Percentiles rank a stretch among this genome's conserved stretches.
Evolutionary conservation across 2,888 invertebrate genomes (phyloP).

Genomic region (Lingula anatina): DNA sequence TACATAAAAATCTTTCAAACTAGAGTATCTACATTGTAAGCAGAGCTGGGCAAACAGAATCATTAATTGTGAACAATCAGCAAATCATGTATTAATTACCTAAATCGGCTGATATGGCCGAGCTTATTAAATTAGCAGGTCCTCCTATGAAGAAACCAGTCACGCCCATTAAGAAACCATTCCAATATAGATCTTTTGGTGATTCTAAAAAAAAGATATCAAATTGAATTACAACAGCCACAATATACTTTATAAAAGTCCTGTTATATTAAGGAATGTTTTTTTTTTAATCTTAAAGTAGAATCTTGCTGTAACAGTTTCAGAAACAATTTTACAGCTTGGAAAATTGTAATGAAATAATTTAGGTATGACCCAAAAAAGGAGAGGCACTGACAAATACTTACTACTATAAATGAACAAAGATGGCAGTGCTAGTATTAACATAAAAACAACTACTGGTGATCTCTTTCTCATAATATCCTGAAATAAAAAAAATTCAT

Average conservation of each 20-base stretch:
- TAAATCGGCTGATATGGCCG: conserved; percentile 56
- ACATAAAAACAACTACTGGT: conserved; percentile 43
- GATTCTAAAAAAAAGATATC: conserved; percentile 51
- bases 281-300: too few species aligned
- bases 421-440: conserved; percentile 37
- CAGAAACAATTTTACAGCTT: too few species aligned
- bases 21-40: background rate
- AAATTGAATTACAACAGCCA: too few species aligned
- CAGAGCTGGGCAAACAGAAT: too few species aligned
- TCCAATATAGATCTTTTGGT: conserved; percentile 38
- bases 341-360: too few species aligned
- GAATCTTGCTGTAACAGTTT: too few species aligned
- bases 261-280: too few species aligned
- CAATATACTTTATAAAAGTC: too few species aligned
- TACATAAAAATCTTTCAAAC: background rate
- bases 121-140: conserved; percentile 54
- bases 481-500: conserved; percentile 28
- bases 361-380: too few species aligned
- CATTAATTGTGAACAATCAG: too few species aligned
- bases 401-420: conserved; percentile 37
- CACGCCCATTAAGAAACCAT: conserved; percentile 52
- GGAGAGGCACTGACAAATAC: background rate
- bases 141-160: conserved; percentile 55
- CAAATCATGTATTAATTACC: conserved; percentile 39
- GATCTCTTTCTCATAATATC: conserved; percentile 38